Conservation (phyloP, 2,113 vertebrate species). For the Nematolebias whitei region DNA sequence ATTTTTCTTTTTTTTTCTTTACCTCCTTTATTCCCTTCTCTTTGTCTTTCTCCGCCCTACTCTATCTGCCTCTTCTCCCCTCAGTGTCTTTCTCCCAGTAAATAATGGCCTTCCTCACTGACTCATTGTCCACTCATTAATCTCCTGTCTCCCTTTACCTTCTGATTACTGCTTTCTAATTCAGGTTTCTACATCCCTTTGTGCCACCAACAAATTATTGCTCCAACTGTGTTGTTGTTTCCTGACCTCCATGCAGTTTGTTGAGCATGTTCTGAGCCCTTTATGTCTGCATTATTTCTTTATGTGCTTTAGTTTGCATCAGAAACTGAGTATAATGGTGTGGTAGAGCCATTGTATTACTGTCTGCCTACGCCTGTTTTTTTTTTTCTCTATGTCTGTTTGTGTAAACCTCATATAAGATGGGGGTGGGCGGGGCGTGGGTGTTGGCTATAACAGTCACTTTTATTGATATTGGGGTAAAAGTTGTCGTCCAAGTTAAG, state of each 20-base stretch:
- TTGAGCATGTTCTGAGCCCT: background rate
- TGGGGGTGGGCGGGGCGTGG: no score
- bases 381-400: no score
- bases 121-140: constrained; percentile 65
- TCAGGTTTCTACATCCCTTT: constrained; percentile 38
- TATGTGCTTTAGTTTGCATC: no score
- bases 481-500: no score
- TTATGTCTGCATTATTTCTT: background rate
- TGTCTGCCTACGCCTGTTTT: no score
- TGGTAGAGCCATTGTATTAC: no score
- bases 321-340: background rate
- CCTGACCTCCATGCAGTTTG: constrained; percentile 7
- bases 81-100: constrained; percentile 33
- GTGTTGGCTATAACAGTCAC: no score
- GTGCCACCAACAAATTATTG: constrained; percentile 27
- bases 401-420: no score
- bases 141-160: constrained; percentile 54
- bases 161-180: constrained; percentile 61
- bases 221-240: constrained; percentile 10
- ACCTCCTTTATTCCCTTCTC: constrained; percentile 9
- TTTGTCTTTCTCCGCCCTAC: constrained; percentile 26
- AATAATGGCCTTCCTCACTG: constrained; percentile 63
- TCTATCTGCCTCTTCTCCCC: constrained; percentile 31
- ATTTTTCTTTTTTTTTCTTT: constrained; percentile 24
- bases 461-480: no score